These are phyloP conservation scores for Emydocephalus ijimae DNA, from an alignment of 2,113 vertebrate species.

Conservation along the genomic window DNA sequence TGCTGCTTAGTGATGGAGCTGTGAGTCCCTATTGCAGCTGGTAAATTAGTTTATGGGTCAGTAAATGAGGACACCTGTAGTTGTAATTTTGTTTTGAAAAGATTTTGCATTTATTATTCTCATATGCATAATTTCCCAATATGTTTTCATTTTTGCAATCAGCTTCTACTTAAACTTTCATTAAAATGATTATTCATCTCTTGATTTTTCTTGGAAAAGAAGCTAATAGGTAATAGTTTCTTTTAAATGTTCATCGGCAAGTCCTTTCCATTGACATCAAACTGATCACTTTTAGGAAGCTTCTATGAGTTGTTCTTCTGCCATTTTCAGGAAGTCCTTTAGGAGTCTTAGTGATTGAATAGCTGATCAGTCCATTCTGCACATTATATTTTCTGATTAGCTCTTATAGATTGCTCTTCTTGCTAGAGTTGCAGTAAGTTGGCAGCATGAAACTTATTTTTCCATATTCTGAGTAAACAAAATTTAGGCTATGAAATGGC, in stretches of 20 bases:
- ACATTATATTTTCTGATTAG: conserved; percentile 11
- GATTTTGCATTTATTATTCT: not conserved
- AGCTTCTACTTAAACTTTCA: conserved; percentile 29
- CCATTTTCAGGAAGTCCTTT: not conserved
- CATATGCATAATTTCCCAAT: not conserved
- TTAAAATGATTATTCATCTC: conserved; percentile 28
- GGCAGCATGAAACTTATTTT: not conserved
- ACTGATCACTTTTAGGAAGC: conserved; percentile 17
- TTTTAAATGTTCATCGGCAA: conserved; percentile 13
- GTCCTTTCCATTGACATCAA: conserved; percentile 18
- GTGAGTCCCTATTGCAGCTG: not conserved
- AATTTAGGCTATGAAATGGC: not conserved
- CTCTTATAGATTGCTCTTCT: not conserved
- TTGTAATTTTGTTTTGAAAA: not conserved
- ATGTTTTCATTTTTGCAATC: not conserved
- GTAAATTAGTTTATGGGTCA: not conserved
- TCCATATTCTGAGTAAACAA: not conserved
- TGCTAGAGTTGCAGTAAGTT: not conserved
- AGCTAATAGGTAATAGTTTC: conserved; percentile 32
- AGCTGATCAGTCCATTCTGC: conserved; percentile 8
- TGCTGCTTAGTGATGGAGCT: not conserved
- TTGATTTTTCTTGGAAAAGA: conserved; percentile 19
- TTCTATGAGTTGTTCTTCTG: conserved; percentile 30
- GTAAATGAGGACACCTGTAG: not conserved
- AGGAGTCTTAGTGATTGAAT: not conserved